phyloP scores from a whole-genome alignment of 2,113 vertebrate species.

The Gobius niger region DNA sequence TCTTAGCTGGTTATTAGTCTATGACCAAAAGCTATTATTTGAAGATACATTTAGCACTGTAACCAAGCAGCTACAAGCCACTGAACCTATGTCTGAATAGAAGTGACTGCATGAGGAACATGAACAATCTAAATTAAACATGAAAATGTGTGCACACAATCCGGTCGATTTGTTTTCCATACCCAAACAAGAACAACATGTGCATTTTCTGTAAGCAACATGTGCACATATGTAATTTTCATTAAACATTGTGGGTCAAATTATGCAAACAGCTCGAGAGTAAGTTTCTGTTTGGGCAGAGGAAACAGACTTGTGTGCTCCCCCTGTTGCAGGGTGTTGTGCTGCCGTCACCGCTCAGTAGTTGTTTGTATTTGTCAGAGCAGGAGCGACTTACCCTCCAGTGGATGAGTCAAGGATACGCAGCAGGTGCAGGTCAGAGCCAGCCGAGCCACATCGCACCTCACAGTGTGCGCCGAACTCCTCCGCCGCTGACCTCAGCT shows the following conservation, averaged over 20 bases:
- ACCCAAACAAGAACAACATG: no score
- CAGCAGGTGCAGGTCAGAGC: slow-evolving; percentile 72
- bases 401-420: slow-evolving; percentile 60
- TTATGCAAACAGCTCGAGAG: not conserved
- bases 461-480: slow-evolving; percentile 56
- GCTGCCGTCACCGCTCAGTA: slow-evolving; percentile 20
- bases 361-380: slow-evolving; percentile 40
- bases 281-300: slow-evolving; percentile 21
- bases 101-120: no score
- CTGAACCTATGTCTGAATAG: no score
- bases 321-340: slow-evolving; percentile 16
- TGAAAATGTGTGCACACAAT: no score
- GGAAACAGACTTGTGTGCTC: slow-evolving; percentile 46
- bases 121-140: no score
- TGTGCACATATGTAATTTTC: not conserved
- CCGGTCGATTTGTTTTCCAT: no score
- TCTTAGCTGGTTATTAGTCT: no score
- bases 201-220: no score
- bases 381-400: slow-evolving; percentile 37
- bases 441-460: slow-evolving; percentile 61
- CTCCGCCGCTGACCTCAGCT: slow-evolving; percentile 72
- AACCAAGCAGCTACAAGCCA: no score
- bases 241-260: not conserved
- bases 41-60: no score
- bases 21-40: no score